Base-by-base conservation (phyloP, 2,797 vertebrate genomes). In the Falco novaeseelandiae region DNA sequence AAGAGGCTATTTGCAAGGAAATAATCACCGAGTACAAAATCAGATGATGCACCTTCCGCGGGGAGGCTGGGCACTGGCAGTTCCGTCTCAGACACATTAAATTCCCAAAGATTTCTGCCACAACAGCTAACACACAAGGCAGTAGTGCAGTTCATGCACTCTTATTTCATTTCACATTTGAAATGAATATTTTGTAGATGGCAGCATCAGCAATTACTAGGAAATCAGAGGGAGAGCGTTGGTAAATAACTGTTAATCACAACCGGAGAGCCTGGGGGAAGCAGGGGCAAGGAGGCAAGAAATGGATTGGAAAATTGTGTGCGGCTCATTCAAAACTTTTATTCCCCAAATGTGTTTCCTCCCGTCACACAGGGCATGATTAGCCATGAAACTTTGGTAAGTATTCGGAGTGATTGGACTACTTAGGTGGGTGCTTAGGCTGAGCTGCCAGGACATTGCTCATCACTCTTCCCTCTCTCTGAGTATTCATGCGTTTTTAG, bases 191-290 rank as follows among this genome's bases (percentile, higher is more conserved):
- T 96, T 97, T 92, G 86, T 71, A 87, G 89, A 48, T 70, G 83
- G 42, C 79, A 87, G 82, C 84, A 83, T 93, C 91, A 85, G 54
- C 90, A 93, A 36, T 91, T 91, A 57, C 71, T 88, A 23, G 2
- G 93, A 96, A 96, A 93, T 95, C 63, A 93, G 94, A 88, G n/a
- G 25, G 62, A 84, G 62, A 84, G 70, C 32, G 5, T 94, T 92
- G 79, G 81, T 79, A 94, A 96, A 95, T 90, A 93, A 91, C 51
- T 70, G 74, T 72, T 95, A 83, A 96, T 96, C 95, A 74, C 81
- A 72, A 40, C n/a, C 66, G 17, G 79, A 90, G 87, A 87, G 46
- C 66, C 62, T 66, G n/a, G 34, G 29, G 55, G 42, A 6, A 82
- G n/a, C 90, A 80, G 70, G 80, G 66, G 27, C 48, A 93, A 52